Conservation (phyloP, 2,797 vertebrate species). For the Pseudochirops corinnae region DNA sequence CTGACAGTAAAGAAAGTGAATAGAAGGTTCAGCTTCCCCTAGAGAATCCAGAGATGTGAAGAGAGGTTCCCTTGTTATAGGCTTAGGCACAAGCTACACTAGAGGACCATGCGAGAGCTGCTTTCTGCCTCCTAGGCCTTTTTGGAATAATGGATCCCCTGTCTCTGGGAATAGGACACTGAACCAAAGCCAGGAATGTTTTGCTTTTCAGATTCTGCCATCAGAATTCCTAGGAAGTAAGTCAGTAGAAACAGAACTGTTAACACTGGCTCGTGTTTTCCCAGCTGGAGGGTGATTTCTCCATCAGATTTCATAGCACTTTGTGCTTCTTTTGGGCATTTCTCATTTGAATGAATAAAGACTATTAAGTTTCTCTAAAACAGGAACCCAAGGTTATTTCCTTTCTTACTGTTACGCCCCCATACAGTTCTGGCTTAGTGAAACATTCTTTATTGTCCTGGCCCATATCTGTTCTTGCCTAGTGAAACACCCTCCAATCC, state of each 20-base stretch:
- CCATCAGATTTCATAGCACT: not conserved
- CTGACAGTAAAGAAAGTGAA: slow-evolving; percentile 38
- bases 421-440: not conserved
- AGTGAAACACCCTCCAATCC: not conserved
- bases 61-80: not conserved
- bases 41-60: not conserved
- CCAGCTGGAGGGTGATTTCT: not conserved
- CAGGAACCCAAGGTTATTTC: not conserved
- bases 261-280: not conserved
- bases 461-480: not conserved
- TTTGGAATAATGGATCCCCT: slow-evolving; percentile 11
- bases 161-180: slow-evolving; percentile 2
- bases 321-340: not conserved
- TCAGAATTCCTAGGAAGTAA: not conserved
- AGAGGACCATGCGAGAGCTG: not conserved
- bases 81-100: not conserved
- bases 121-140: not conserved
- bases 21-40: not conserved
- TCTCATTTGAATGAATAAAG: not conserved
- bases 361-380: not conserved
- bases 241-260: accelerated
- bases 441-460: not conserved
- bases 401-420: not conserved
- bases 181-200: not conserved
- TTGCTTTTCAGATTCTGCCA: not conserved